Evolutionary conservation across 2,888 invertebrate species (phyloP), one percentile per base, ranked within the genome.

Genomic region (Agrochola macilenta): DNA sequence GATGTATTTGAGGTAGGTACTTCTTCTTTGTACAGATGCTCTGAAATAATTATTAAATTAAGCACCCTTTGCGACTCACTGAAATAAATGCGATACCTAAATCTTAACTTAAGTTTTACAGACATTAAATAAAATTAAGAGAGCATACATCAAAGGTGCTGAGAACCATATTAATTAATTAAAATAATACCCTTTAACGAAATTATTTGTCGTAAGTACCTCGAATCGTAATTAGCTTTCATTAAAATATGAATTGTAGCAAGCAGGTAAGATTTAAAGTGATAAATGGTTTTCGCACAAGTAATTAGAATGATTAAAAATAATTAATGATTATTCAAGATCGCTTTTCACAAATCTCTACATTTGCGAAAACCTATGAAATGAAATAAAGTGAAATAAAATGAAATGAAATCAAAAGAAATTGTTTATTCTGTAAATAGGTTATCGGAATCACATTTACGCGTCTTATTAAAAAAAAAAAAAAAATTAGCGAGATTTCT

Each of bases 111-210:
- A 46, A 20, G 17, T 52, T 43, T 49, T 39, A 26, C 20, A 76
- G 17, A 65, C 23, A 52, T 65, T 12, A 30, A 65, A 65, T 58
- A n/a, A 52, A 39, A 65, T 78, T 20, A 58, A 20, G 23, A 52
- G 20, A 30, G 30, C 8, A n/a, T 61, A n/a, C 5, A 52, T 66
- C 43, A 68, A 35, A 61, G 43, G 20, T 26, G 4, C 2, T 3
- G 5, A 60, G 9, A 39, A 52, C 17, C 39, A 57, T 26, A 43
- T 57, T 23, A 57, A 57, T 30, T 39, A 65, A 60, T 60, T 17
- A 60, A 60, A 14, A 46, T 35, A 14, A 46, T 35, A 35, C n/a
- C 9, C 12, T 39, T 43, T 30, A 43, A 54, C 17, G 8, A 77
- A 77, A 39, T 43, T 14, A 64, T 46, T 46, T 35, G 54, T 9